Evolutionary conservation across 2,113 vertebrate genomes (phyloP).

Genomic region (Conger conger): DNA sequence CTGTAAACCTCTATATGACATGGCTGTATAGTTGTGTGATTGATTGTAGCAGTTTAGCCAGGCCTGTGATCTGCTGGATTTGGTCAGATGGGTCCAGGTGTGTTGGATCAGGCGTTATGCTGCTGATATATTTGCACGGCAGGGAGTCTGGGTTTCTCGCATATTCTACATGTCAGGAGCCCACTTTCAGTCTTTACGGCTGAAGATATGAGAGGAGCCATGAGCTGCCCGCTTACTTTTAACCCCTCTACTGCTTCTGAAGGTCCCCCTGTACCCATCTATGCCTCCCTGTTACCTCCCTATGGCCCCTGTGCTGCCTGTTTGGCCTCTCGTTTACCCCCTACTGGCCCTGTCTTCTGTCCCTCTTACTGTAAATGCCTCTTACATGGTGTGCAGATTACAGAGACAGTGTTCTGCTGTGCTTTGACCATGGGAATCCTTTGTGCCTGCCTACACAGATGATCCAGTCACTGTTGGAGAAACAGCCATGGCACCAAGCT

Average conservation of each 20-base stretch:
- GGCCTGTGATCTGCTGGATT: not conserved
- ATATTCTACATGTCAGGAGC: conserved; percentile 10
- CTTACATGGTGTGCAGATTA: too few species aligned
- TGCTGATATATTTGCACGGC: conserved; percentile 3
- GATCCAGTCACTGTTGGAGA: conserved; percentile 84
- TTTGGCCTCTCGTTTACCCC: too few species aligned
- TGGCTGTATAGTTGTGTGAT: not conserved
- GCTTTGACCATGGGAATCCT: not conserved
- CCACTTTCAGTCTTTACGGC: not conserved
- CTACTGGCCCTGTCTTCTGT: too few species aligned
- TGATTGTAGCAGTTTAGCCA: not conserved
- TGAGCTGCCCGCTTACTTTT: not conserved
- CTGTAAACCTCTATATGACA: too few species aligned
- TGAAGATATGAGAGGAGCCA: not conserved
- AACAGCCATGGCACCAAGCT: conserved; percentile 79
- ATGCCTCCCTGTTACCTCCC: not conserved
- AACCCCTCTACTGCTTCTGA: not conserved
- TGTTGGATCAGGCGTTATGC: not conserved
- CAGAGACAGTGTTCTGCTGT: too few species aligned
- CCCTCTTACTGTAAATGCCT: too few species aligned
- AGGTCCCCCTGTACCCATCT: not conserved
- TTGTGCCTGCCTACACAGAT: conserved; percentile 59
- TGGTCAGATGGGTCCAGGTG: not conserved
- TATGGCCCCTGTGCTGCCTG: too few species aligned
- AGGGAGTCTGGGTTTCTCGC: not conserved